Base-by-base conservation (phyloP, 2,888 invertebrate species). In the Zygothrica quintamaculata region DNA sequence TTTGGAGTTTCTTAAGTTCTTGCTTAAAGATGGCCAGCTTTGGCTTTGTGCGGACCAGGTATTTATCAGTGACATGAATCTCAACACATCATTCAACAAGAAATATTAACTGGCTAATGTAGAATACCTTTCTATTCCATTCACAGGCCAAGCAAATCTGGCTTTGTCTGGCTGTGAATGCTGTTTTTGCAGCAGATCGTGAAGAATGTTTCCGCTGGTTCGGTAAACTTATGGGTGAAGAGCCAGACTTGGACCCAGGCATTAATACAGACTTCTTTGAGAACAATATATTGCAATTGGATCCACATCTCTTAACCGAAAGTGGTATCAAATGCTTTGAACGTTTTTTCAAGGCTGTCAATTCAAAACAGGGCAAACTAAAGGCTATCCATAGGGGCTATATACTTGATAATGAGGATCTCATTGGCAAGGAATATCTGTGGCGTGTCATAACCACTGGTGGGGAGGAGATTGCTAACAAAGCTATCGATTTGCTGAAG, bases 191-290 rank as follows among this genome's bases (percentile, higher is more conserved):
- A 9, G 95, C 95, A 1, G 99, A 99, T 91, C 94, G 98, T 33
- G 99, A 99, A 91, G 97, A 98, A 26, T 98, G 99, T 91, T 99
- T 99, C 92, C 96, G 97, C 85, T 99, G 99, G 99, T 99, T 98
- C 92, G 97, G 98, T 33, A 98, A 98, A 92, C 92, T 98, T 31
- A 97, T 98, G 97, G 97, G 97, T 12, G 98, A 98, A 80, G 98
- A 99, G 89, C 98, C 98, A 0, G 99, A 99, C 91, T 92, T 99
- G 52, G 99, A 99, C 92, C 98, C 98, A 0, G 97, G 97, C 77
- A 97, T 98, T 56, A 98, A 97, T 88, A 94, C 96, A 90, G 97
- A 97, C 90, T 99, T 99, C 92, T 99, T 99, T 92, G 97, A 98
- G 91, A 95, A 96, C 86, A 98, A 98, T 89, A 95, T 99, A 77